Evolutionary conservation across 1,140 invertebrate genomes (phyloP).

Genomic region (silkworm (Bombyx mori)): ASM3026992v2 NC_085133.1:2219001-2219500

Average conservation of each 20-base stretch:
- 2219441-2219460: no score
- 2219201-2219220: conserved; percentile 3
- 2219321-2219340: not conserved
- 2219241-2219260: conserved; percentile 6
- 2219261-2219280: conserved; percentile 6
- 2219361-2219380: conserved; percentile 25
- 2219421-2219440: no score
- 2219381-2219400: not conserved
- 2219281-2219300: conserved; percentile 7
- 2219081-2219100: not conserved
- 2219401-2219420: no score
- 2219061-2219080: conserved; percentile 10
- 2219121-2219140: conserved; percentile 24
- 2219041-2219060: conserved; percentile 6
- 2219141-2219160: conserved; percentile 22
- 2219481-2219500: no score
- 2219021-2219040: conserved; percentile 12
- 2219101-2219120: conserved; percentile 13
- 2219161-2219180: conserved; percentile 15
- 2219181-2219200: conserved; percentile 12
- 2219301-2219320: conserved; percentile 1
- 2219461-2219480: no score
- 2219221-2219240: conserved; percentile 7
- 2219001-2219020: conserved; percentile 25
- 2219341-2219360: conserved; percentile 4